A percentile compares a stretch with the other conserved stretches of the same genome.
These are phyloP conservation scores for Drosophila punjabiensis DNA, from an alignment of 1,140 invertebrate genomes.

Conservation along the genomic window DNA sequence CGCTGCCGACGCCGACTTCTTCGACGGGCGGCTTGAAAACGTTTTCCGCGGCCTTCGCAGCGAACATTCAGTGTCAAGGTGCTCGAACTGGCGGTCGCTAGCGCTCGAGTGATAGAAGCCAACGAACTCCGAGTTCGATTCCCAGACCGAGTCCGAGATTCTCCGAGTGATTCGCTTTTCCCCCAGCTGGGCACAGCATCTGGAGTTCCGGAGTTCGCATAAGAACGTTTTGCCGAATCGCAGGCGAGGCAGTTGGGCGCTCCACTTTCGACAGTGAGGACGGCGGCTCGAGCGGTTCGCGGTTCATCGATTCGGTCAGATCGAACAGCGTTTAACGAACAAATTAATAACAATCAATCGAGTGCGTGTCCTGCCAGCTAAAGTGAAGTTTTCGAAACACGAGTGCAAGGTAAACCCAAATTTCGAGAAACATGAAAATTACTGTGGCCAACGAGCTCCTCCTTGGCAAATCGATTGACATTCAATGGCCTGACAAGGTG, in stretches of 20 bases:
- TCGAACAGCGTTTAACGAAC: conserved; percentile 12
- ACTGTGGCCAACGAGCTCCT: conserved; percentile 18
- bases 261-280: conserved; percentile 79
- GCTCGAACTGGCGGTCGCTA: conserved; percentile 79
- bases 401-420: conserved; percentile 31
- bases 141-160: conserved; percentile 11
- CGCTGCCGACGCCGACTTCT: conserved; percentile 24
- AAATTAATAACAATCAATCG: conserved; percentile 24
- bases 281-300: conserved; percentile 65
- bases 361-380: conserved; percentile 56
- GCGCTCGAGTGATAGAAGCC: conserved; percentile 70
- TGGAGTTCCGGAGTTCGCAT: conserved; percentile 53
- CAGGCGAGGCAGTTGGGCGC: conserved; percentile 72
- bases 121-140: conserved; percentile 72
- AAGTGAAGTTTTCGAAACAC: conserved; percentile 32
- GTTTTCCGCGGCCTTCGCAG: conserved; percentile 79
- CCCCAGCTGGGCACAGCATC: conserved; percentile 54
- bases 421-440: conserved; percentile 20
- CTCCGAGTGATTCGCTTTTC: conserved; percentile 46
- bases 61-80: conserved; percentile 80
- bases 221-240: conserved; percentile 71
- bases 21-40: conserved; percentile 69
- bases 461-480: conserved; percentile 43
- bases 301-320: conserved; percentile 22
- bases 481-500: conserved; percentile 67